Conservation (phyloP, 53 echinoderm and acorn worm species). For the Crossaster papposus region DNA sequence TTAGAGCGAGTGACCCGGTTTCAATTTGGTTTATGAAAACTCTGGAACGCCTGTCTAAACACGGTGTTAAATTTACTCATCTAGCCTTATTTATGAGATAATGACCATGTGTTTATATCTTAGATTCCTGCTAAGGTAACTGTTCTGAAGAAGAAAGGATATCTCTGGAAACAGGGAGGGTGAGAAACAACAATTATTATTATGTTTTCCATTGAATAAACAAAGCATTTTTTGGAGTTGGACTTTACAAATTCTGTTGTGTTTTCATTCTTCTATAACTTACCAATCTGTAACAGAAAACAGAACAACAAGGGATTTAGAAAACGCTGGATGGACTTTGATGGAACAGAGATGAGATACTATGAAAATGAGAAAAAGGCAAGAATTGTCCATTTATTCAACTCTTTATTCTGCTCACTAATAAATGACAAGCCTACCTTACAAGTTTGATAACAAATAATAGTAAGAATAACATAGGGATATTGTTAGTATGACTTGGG, state of each 20-base stretch:
- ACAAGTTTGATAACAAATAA: neutral
- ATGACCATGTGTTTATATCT: neutral
- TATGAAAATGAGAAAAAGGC: constrained; percentile 86
- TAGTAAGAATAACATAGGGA: no score
- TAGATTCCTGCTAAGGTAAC: constrained; percentile 34
- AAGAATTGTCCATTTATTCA: constrained; percentile 15
- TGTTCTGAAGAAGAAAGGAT: constrained; percentile 53
- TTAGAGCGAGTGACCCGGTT: no score
- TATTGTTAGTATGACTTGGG: no score
- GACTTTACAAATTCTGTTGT: no score
- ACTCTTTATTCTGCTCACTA: neutral
- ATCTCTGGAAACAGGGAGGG: constrained; percentile 73
- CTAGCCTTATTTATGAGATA: neutral
- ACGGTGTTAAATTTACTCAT: no score
- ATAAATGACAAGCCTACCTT: no score
- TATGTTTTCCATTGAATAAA: neutral
- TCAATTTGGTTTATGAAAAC: no score
- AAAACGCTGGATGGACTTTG: constrained; percentile 86
- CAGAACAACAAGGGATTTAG: constrained; percentile 86
- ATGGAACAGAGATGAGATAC: constrained; percentile 80
- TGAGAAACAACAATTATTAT: constrained; percentile 25
- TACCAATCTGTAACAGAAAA: constrained; percentile 48
- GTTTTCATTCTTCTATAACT: neutral
- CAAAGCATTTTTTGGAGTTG: neutral
- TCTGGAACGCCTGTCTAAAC: no score